Conservation (phyloP, 2,888 invertebrate species). For the Timandra comae region DNA sequence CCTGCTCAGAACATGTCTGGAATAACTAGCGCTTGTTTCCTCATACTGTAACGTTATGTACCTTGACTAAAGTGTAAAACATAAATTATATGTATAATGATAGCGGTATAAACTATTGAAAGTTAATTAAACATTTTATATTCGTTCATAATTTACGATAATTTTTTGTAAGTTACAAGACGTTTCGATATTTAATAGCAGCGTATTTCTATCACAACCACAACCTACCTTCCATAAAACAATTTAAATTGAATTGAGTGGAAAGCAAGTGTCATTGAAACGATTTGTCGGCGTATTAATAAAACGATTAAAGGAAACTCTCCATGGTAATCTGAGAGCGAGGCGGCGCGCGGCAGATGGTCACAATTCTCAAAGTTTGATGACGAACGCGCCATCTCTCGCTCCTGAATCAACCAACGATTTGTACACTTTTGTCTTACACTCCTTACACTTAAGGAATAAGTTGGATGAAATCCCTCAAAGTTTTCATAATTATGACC, state of each 20-base stretch:
- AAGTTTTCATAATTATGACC: constrained; percentile 20
- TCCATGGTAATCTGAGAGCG: constrained; percentile 70
- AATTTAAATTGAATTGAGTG: constrained; percentile 26
- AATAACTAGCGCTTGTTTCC: constrained; percentile 57
- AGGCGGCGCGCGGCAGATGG: constrained; percentile 68
- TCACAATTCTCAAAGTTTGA: constrained; percentile 72
- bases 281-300: constrained; percentile 75
- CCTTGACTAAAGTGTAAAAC: no score
- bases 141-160: no score
- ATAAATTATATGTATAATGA: no score
- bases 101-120: no score
- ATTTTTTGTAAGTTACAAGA: no score
- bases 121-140: no score
- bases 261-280: constrained; percentile 60
- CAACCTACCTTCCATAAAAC: constrained; percentile 19
- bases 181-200: no score
- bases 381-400: constrained; percentile 60
- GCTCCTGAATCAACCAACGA: constrained; percentile 50
- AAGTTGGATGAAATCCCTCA: constrained; percentile 37
- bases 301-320: constrained; percentile 76
- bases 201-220: no score
- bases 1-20: constrained; percentile 45
- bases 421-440: constrained; percentile 59
- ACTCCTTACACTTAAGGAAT: constrained; percentile 48
- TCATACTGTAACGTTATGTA: no score